Evolutionary conservation across 2,113 vertebrate genomes (phyloP).

Genomic region (Forbesichthys agassizii): DNA sequence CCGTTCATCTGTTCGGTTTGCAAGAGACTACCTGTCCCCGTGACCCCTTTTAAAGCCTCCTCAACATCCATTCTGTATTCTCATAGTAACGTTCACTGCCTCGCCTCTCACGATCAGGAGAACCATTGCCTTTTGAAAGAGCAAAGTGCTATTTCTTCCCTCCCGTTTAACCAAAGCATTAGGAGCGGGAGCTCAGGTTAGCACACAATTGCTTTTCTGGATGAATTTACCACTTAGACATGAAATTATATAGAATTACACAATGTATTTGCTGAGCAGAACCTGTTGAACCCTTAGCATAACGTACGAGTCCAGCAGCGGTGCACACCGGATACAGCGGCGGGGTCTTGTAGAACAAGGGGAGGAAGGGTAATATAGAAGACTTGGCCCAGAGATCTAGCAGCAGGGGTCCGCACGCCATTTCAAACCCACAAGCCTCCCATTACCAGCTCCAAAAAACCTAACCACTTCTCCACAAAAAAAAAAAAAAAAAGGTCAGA

Average conservation of each 20-base stretch:
- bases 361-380: slow-evolving; percentile 26
- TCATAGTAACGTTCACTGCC: not conserved
- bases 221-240: slow-evolving; percentile 28
- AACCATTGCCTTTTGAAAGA: not conserved
- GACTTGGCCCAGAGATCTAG: slow-evolving; percentile 21
- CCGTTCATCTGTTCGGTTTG: slow-evolving; percentile 9
- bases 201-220: slow-evolving; percentile 2
- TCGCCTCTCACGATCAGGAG: not conserved
- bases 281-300: slow-evolving; percentile 28
- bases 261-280: slow-evolving; percentile 41
- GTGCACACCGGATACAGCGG: slow-evolving; percentile 19
- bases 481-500: slow-evolving; percentile 25
- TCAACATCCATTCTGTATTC: not conserved
- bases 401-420: slow-evolving; percentile 25
- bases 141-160: not conserved
- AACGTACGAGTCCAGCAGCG: slow-evolving; percentile 29
- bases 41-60: slow-evolving; percentile 14
- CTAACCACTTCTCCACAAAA: slow-evolving; percentile 49
- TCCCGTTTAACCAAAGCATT: not conserved
- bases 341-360: slow-evolving; percentile 6
- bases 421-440: slow-evolving; percentile 47
- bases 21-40: not conserved
- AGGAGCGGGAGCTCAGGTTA: slow-evolving; percentile 10
- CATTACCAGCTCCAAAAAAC: slow-evolving; percentile 34
- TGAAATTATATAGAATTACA: slow-evolving; percentile 41